Evolutionary conservation across 2,113 vertebrate species (phyloP), one percentile per base, ranked within the genome.

Genomic region (Orycteropus afer): DNA sequence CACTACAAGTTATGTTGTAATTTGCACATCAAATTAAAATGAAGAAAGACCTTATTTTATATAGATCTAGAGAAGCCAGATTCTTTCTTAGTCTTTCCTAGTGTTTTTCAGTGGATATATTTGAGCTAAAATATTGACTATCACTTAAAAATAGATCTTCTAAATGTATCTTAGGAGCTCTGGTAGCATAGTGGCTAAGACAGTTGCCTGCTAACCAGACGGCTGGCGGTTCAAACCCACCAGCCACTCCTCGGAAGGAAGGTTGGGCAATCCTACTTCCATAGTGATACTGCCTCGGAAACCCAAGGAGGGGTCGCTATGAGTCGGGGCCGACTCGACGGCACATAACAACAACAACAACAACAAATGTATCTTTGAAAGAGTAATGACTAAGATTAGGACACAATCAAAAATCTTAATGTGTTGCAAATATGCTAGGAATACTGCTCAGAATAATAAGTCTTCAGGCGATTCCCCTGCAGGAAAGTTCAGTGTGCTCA

Each of bases 351-450:
- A n/a, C n/a, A n/a, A n/a, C n/a, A n/a, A n/a, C n/a, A n/a, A n/a
- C n/a, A n/a, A n/a, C 34, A 37, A 85, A 45, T 65, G 49, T 71
- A 37, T 37, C 69, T 86, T 92, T 95, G 73, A 92, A 94, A 95
- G 73, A 87, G 63, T 89, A 87, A 78, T 51, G 47, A 51, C 42
- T 74, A 86, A 89, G 83, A 32, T 83, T 73, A n/a, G 82, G 63
- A 89, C 55, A 51, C 32, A 93, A 8, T 86, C 23, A 88, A 6
- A 96, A 86, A 63, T 77, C 51, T n/a, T 49, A 86, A n/a, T 82
- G n/a, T 94, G 17, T 86, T 76, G 53, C 65, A 69, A 92, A 53
- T 77, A 57, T 27, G 13, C 73, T 78, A 7, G 47, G 25, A 91
- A 77, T 23, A 18, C 42, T 17, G 5, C 76, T 65, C 25, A 40